Evolutionary conservation across 1,140 invertebrate genomes (phyloP).

Genomic region (Hirudo medicinalis): DNA sequence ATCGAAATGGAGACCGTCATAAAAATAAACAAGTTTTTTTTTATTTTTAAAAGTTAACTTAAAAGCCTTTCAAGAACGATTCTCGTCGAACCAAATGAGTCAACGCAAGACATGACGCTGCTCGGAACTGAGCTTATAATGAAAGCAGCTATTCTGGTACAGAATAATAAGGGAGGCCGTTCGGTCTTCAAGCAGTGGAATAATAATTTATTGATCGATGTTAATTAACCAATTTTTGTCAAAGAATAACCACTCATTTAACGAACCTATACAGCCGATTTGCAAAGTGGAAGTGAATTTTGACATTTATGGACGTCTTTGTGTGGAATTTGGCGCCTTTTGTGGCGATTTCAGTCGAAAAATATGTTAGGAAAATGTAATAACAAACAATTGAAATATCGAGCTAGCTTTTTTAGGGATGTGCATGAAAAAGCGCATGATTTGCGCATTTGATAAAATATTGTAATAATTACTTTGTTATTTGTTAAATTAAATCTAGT

Average conservation of each 20-base stretch:
- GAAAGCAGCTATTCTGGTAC: too few species aligned
- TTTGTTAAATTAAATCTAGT: background rate
- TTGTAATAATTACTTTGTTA: background rate
- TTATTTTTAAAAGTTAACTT: too few species aligned
- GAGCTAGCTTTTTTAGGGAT: conserved; percentile 4
- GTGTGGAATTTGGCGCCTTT: conserved; percentile 5
- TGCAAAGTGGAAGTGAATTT: background rate
- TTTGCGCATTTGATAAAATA: background rate
- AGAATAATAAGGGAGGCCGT: conserved; percentile 7
- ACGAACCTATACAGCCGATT: background rate
- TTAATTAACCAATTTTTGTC: conserved; percentile 13
- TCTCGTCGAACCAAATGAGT: background rate
- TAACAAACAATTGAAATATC: conserved; percentile 12
- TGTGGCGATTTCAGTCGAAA: background rate
- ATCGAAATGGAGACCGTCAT: background rate
- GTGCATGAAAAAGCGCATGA: background rate
- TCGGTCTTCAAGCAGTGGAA: conserved; percentile 2
- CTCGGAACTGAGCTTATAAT: background rate
- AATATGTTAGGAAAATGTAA: background rate
- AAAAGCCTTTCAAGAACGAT: too few species aligned
- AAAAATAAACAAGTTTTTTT: too few species aligned
- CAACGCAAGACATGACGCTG: background rate
- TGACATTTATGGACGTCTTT: background rate
- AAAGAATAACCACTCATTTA: background rate
- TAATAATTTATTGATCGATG: conserved; percentile 15